Percentiles rank a stretch among this genome's conserved stretches.
phyloP scores from a whole-genome alignment of 2,888 invertebrate species.

The Drosophila paranaensis region DNA sequence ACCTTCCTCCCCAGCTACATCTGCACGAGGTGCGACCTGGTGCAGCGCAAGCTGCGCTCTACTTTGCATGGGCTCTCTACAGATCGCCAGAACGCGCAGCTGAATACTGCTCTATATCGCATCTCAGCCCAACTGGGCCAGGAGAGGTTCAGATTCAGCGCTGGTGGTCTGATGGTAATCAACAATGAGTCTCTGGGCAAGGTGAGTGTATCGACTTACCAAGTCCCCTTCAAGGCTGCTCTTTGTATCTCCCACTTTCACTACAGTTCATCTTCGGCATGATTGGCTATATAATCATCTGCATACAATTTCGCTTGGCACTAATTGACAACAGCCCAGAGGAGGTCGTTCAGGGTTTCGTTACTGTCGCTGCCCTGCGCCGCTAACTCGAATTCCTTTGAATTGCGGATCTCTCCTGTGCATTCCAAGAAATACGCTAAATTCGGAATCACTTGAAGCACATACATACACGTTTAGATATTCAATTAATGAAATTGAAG shows the following conservation, averaged over 20 bases:
- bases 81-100: constrained; percentile 53
- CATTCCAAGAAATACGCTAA: constrained; percentile 12
- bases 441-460: neutral
- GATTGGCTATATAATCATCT: constrained; percentile 73
- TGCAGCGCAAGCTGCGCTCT: constrained; percentile 49
- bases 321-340: constrained; percentile 29
- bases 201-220: constrained; percentile 36
- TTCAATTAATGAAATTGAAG: constrained; percentile 4
- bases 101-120: constrained; percentile 51
- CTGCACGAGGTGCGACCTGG: constrained; percentile 63
- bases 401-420: constrained; percentile 24
- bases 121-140: constrained; percentile 70
- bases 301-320: constrained; percentile 77
- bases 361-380: constrained; percentile 1
- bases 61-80: constrained; percentile 41
- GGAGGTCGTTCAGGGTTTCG: constrained; percentile 1
- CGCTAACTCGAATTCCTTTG: neutral
- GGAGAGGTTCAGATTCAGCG: constrained; percentile 66
- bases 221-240: neutral
- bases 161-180: constrained; percentile 67
- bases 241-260: neutral
- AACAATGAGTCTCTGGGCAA: constrained; percentile 70
- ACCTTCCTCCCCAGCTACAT: constrained; percentile 59
- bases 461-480: too few species aligned
- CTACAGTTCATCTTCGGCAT: constrained; percentile 72